These are phyloP conservation scores for Dromococcyx pavoninus DNA, from an alignment of 2,797 vertebrate species.

Conservation along the genomic window DNA sequence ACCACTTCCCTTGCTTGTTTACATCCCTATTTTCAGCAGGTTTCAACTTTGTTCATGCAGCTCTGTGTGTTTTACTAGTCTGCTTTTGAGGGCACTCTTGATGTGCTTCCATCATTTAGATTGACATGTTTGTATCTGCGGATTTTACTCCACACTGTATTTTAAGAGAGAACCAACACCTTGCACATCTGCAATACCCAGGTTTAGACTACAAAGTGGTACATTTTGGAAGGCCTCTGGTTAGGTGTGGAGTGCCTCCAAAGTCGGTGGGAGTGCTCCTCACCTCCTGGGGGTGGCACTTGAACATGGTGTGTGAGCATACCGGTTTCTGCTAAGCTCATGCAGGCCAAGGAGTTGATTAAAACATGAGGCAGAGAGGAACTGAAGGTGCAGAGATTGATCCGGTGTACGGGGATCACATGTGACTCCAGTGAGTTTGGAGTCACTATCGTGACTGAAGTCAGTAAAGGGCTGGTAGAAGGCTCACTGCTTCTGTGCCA, in stretches of 20 bases:
- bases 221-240: neutral
- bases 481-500: neutral
- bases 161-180: neutral
- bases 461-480: neutral
- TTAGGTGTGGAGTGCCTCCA: neutral
- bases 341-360: neutral
- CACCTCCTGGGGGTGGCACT: neutral
- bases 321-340: neutral
- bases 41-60: neutral
- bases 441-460: neutral
- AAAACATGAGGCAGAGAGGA: neutral
- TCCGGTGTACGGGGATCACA: fast-evolving
- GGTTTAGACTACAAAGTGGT: neutral
- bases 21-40: neutral
- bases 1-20: neutral
- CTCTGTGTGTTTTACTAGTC: neutral
- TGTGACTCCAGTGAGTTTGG: neutral
- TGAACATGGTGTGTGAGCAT: neutral
- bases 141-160: neutral
- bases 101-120: neutral
- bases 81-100: neutral
- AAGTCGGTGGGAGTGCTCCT: neutral
- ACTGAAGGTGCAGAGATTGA: neutral
- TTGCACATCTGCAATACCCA: neutral
- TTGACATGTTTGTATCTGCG: neutral